phyloP scores from a whole-genome alignment of 1,140 invertebrate genomes.

The Nomia melanderi region DNA sequence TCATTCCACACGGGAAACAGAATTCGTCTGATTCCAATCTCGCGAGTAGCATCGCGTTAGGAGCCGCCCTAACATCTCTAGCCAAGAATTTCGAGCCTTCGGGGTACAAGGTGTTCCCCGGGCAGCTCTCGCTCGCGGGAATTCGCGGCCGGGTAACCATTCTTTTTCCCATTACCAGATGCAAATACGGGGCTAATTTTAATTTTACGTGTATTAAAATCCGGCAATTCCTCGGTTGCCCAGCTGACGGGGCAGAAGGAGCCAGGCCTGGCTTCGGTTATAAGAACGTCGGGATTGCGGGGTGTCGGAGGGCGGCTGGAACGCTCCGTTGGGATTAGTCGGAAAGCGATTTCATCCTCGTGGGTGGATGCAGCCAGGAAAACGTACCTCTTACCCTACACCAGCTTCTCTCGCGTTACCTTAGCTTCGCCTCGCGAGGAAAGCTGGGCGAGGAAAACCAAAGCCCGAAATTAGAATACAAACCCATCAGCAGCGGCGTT shows the following conservation, averaged over 20 bases:
- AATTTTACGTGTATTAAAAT: slow-evolving; percentile 84
- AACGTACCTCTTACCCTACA: slow-evolving; percentile 48
- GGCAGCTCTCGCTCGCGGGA: slow-evolving; percentile 41
- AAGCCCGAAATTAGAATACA: slow-evolving; percentile 79
- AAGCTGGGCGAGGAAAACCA: slow-evolving; percentile 71
- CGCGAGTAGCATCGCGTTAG: not conserved
- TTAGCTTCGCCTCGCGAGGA: slow-evolving; percentile 48
- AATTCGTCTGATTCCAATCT: not conserved
- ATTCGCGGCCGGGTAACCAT: slow-evolving; percentile 43
- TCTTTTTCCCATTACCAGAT: slow-evolving; percentile 83
- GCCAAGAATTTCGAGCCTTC: not conserved
- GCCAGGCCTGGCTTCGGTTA: slow-evolving; percentile 43
- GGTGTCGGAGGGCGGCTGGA: slow-evolving; percentile 18
- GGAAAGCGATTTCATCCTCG: slow-evolving; percentile 73
- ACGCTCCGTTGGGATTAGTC: slow-evolving; percentile 72
- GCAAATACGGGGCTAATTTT: slow-evolving; percentile 84
- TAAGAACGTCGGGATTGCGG: slow-evolving; percentile 53
- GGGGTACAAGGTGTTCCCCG: not conserved
- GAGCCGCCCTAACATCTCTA: not conserved
- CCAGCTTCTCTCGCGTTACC: slow-evolving; percentile 3
- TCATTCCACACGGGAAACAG: not conserved
- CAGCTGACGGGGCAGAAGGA: slow-evolving; percentile 76
- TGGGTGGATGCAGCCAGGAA: slow-evolving; percentile 67
- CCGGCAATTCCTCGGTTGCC: slow-evolving; percentile 71
- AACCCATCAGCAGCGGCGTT: slow-evolving; percentile 68